phyloP scores from a whole-genome alignment of 1,140 invertebrate species.

The Holotrichia oblita region DNA sequence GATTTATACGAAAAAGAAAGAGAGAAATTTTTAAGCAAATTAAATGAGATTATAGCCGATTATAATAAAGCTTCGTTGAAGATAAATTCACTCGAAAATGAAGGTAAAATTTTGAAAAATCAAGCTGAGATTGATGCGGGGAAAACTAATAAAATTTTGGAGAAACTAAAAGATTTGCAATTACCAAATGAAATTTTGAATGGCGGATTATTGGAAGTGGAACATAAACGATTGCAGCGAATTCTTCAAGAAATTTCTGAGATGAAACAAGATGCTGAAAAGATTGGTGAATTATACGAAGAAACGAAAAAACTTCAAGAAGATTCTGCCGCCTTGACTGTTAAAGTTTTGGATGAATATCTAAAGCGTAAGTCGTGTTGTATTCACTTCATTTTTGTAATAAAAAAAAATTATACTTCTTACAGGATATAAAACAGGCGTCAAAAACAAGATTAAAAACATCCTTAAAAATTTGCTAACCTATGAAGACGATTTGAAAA shows the following conservation, averaged over 20 bases:
- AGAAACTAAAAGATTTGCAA: neutral
- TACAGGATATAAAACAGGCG: neutral
- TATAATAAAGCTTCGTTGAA: neutral
- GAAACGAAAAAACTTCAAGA: neutral
- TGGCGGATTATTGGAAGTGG: neutral
- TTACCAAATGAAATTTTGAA: neutral
- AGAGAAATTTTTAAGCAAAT: neutral
- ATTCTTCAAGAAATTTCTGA: neutral
- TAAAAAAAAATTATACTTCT: neutral
- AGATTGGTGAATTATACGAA: neutral
- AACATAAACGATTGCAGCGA: neutral
- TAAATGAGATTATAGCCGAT: neutral
- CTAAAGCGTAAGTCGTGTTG: neutral
- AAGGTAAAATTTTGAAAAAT: neutral
- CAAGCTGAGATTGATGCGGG: neutral
- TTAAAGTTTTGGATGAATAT: neutral
- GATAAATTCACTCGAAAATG: neutral
- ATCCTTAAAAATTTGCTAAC: neutral
- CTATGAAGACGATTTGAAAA: neutral
- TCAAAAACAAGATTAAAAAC: neutral
- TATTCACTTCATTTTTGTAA: neutral
- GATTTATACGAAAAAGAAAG: neutral
- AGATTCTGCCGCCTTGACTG: neutral
- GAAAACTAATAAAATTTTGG: neutral
- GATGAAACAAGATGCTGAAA: neutral